Base-by-base conservation (phyloP, 2,888 invertebrate species). In the Ceramica pisi region DNA sequence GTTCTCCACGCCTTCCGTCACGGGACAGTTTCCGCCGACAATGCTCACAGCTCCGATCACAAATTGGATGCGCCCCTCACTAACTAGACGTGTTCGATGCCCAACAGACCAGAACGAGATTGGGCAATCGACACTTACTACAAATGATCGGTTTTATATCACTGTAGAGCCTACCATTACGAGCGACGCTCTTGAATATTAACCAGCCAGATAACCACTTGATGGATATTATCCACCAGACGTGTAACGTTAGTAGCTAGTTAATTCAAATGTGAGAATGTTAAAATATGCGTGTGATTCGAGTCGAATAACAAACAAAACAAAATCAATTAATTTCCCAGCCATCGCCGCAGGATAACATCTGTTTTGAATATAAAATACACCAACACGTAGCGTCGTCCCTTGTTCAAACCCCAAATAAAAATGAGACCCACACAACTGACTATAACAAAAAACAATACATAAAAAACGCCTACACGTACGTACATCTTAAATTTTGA, bases 361-460 rank as follows among this genome's bases (percentile, higher is more conserved):
- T 95, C 94, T 95, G 95, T 93, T 94, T 93, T 89, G 94, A 95
- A 95, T 95, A 94, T 94, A 95, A 94, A 95, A 95, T 91, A 93
- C 90, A 90, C 88, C 86, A 88, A 90, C 91, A 90, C 89, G 90
- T 89, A 89, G 86, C 86, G 84, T 80, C 88, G 91, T 92, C 91
- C 92, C 92, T 92, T 90, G 91, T 91, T 92, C 88, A 89, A 92
- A 89, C 90, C 90, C 90, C 86, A 92, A 92, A 93, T 93, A 94
- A 94, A 94, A 93, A 90, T 88, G 88, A 92, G 91, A 92, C 93
- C 93, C 92, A 92, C 92, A 91, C 92, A 91, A 91, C 92, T 89
- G 90, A 87, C 90, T 84, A 35, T 75, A 86, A 92, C 91, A 91
- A 94, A 93, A 94, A 94, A 94, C 70, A 73, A 86, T 74, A 82